These are phyloP conservation scores for Scatophagus argus DNA, from an alignment of 2,113 vertebrate genomes.

Conservation along the genomic window DNA sequence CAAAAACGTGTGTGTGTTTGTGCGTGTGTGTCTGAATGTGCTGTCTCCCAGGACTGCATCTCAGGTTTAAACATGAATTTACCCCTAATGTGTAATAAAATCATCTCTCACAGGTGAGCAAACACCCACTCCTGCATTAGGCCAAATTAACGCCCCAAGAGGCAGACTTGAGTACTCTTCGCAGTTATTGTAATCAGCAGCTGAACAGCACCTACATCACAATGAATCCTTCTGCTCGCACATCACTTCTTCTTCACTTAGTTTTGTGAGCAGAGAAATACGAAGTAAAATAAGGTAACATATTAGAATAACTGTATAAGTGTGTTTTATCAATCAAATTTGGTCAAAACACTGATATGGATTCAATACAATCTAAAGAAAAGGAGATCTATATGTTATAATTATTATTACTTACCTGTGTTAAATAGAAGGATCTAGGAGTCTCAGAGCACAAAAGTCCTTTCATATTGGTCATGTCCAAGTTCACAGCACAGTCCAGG, in stretches of 20 bases:
- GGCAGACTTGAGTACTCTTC: slow-evolving; percentile 21
- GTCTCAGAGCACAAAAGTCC: background rate
- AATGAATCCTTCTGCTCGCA: background rate
- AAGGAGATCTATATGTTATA: background rate
- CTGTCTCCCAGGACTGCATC: background rate
- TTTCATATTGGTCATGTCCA: background rate
- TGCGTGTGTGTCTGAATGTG: background rate
- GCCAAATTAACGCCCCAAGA: slow-evolving; percentile 32
- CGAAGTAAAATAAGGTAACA: background rate
- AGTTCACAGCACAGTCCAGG: slow-evolving; percentile 4
- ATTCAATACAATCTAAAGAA: background rate
- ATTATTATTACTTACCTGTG: background rate
- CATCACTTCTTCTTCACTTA: background rate
- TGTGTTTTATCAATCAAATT: background rate
- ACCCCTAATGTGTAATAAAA: slow-evolving; percentile 17
- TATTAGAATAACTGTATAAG: background rate
- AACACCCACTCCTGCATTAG: slow-evolving; percentile 21
- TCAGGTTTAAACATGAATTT: background rate
- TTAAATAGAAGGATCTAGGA: background rate
- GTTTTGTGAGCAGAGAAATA: background rate
- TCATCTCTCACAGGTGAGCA: slow-evolving; percentile 17
- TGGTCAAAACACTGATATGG: background rate
- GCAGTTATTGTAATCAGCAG: slow-evolving; percentile 35
- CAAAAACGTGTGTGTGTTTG: background rate
- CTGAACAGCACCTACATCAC: slow-evolving; percentile 11